A percentile compares a stretch with the other conserved stretches of the same genome.
Evolutionary conservation across 2,888 invertebrate genomes (phyloP).

Genomic region (Diarsia dahlii): DNA sequence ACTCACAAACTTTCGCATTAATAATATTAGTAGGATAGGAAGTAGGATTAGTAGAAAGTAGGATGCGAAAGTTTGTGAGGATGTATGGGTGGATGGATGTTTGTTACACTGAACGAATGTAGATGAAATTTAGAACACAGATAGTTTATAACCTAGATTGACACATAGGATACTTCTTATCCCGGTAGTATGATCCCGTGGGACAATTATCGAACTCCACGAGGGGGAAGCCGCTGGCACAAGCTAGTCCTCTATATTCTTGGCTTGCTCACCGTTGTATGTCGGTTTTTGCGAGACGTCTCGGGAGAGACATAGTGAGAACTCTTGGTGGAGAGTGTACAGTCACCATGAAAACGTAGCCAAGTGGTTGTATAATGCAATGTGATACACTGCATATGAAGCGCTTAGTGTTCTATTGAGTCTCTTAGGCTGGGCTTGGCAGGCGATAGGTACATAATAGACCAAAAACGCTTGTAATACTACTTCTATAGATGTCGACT

Average conservation of each 20-base stretch:
- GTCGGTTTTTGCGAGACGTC: neutral
- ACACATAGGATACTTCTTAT: too few relatives aligned
- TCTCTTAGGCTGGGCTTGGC: neutral
- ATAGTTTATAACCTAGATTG: too few relatives aligned
- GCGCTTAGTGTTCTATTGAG: conserved; percentile 14
- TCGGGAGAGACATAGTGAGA: neutral
- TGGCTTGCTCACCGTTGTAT: neutral
- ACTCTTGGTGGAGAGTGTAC: neutral
- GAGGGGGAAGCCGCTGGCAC: too few relatives aligned
- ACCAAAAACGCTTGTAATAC: neutral
- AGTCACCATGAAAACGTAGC: neutral
- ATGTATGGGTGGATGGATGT: too few relatives aligned
- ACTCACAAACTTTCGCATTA: too few relatives aligned
- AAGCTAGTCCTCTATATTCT: neutral
- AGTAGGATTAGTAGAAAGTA: too few relatives aligned
- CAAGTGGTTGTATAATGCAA: conserved; percentile 11
- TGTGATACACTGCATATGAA: neutral
- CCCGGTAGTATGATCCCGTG: too few relatives aligned
- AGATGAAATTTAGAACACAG: too few relatives aligned
- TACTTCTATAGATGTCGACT: neutral
- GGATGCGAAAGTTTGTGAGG: too few relatives aligned
- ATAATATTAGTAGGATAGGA: too few relatives aligned
- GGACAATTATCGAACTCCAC: too few relatives aligned
- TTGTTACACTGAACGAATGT: too few relatives aligned
- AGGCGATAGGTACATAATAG: neutral